phyloP scores from a whole-genome alignment of 1,140 invertebrate genomes.

The Monochamus saltuarius region DNA sequence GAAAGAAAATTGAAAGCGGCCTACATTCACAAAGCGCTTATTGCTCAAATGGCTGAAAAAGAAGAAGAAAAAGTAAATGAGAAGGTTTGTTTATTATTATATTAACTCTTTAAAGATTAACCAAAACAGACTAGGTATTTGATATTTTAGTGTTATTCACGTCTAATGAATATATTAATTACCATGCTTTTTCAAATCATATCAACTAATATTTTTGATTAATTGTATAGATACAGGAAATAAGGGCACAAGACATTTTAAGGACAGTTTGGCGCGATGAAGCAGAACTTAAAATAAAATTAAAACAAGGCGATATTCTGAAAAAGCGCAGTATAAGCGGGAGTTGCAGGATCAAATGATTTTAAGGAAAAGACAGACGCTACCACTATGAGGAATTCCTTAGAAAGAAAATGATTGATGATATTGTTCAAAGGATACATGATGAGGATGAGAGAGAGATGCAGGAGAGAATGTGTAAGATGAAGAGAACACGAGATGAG shows the following conservation, averaged over 20 bases:
- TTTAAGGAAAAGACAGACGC: slow-evolving; percentile 44
- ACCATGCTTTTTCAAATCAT: slow-evolving; percentile 1
- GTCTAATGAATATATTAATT: no score
- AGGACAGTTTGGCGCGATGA: slow-evolving; percentile 31
- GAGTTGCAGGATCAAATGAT: slow-evolving; percentile 53
- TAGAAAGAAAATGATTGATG: slow-evolving; percentile 51
- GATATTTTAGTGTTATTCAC: not conserved
- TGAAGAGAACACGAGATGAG: slow-evolving; percentile 48
- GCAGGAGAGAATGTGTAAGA: slow-evolving; percentile 45
- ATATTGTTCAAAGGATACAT: slow-evolving; percentile 49
- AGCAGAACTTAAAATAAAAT: slow-evolving; percentile 31
- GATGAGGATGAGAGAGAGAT: slow-evolving; percentile 49
- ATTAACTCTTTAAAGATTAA: not conserved
- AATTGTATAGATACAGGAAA: slow-evolving; percentile 29
- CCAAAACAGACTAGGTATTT: no score
- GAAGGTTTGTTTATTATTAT: slow-evolving; percentile 26
- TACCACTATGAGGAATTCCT: slow-evolving; percentile 51
- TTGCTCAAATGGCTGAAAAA: slow-evolving; percentile 51
- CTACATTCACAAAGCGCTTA: slow-evolving; percentile 50
- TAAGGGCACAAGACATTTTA: slow-evolving; percentile 25
- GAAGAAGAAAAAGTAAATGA: slow-evolving; percentile 41
- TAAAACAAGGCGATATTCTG: slow-evolving; percentile 38
- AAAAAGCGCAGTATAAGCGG: slow-evolving; percentile 43
- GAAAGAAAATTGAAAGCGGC: slow-evolving; percentile 50
- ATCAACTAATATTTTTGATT: not conserved